phyloP scores from a whole-genome alignment of 2,113 vertebrate genomes.

The Gobio gobio region DNA sequence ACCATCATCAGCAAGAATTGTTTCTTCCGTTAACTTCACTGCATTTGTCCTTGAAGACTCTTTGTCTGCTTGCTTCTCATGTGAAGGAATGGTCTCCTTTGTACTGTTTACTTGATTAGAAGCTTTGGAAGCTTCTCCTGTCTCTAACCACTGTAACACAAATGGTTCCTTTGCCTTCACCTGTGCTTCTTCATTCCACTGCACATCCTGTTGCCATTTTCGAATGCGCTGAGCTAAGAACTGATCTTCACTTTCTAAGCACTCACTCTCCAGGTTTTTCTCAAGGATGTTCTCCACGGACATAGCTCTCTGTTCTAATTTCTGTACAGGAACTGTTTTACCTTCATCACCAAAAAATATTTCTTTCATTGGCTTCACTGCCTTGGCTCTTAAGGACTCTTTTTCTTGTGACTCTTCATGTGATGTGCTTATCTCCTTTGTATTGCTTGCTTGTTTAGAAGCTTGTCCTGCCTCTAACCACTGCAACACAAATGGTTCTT shows the following conservation, averaged over 20 bases:
- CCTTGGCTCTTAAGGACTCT: slow-evolving; percentile 62
- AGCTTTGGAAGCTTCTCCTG: slow-evolving; percentile 45
- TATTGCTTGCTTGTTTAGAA: slow-evolving; percentile 8
- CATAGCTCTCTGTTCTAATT: slow-evolving; percentile 58
- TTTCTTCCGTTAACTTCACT: slow-evolving; percentile 52
- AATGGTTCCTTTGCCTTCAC: slow-evolving; percentile 49
- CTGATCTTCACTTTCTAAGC: slow-evolving; percentile 71
- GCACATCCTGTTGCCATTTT: slow-evolving; percentile 73
- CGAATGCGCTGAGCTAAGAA: slow-evolving; percentile 67
- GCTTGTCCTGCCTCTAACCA: slow-evolving; percentile 55
- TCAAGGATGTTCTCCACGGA: slow-evolving; percentile 65
- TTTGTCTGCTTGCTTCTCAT: slow-evolving; percentile 49
- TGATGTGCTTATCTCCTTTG: slow-evolving; percentile 34
- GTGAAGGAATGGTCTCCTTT: slow-evolving; percentile 33
- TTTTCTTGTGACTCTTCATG: slow-evolving; percentile 47
- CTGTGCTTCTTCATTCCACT: slow-evolving; percentile 46
- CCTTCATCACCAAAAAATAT: slow-evolving; percentile 56
- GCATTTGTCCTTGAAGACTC: slow-evolving; percentile 59
- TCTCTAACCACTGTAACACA: slow-evolving; percentile 58
- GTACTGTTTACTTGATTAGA: slow-evolving; percentile 18
- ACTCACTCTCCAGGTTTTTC: slow-evolving; percentile 69
- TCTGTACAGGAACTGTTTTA: slow-evolving; percentile 25
- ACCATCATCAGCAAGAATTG: slow-evolving; percentile 55
- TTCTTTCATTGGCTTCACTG: slow-evolving; percentile 54
- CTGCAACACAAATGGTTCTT: slow-evolving; percentile 58